Conservation (phyloP, 2,888 invertebrate genomes). For the Brenthis daphne region DNA sequence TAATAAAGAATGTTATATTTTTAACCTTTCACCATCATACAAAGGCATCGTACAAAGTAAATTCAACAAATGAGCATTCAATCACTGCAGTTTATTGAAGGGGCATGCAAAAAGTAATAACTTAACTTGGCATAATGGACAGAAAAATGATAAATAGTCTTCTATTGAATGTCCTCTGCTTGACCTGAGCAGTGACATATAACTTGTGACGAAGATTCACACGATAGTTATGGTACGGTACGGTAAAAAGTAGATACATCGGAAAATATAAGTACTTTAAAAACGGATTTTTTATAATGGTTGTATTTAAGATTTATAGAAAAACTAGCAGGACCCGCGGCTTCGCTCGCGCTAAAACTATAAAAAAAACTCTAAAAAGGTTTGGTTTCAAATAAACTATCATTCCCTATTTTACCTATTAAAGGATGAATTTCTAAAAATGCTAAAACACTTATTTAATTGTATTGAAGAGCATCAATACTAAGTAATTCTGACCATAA, state of each 20-base stretch:
- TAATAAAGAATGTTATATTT: not conserved
- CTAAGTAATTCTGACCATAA: too few species aligned
- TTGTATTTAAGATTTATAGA: not conserved
- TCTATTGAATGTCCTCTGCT: conserved; percentile 13
- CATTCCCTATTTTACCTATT: too few species aligned
- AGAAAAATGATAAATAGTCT: conserved; percentile 26
- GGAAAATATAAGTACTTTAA: not conserved
- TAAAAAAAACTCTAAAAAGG: too few species aligned
- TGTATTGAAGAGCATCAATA: too few species aligned
- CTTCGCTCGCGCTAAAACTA: too few species aligned
- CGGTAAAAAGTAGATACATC: not conserved
- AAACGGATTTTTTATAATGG: conserved; percentile 4
- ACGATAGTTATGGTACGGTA: not conserved
- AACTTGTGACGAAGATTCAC: conserved; percentile 10
- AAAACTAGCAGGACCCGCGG: not conserved
- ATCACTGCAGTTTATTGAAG: conserved; percentile 24
- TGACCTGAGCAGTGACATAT: conserved; percentile 14
- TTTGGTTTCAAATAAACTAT: too few species aligned
- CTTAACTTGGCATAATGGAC: conserved; percentile 16
- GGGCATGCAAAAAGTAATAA: conserved; percentile 11
- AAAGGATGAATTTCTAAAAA: too few species aligned
- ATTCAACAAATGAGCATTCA: conserved; percentile 14
- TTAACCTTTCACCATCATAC: not conserved
- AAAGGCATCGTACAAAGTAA: conserved; percentile 10
- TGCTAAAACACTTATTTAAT: too few species aligned